Conservation (phyloP, 2,113 vertebrate species). For the Labeo catla region DNA sequence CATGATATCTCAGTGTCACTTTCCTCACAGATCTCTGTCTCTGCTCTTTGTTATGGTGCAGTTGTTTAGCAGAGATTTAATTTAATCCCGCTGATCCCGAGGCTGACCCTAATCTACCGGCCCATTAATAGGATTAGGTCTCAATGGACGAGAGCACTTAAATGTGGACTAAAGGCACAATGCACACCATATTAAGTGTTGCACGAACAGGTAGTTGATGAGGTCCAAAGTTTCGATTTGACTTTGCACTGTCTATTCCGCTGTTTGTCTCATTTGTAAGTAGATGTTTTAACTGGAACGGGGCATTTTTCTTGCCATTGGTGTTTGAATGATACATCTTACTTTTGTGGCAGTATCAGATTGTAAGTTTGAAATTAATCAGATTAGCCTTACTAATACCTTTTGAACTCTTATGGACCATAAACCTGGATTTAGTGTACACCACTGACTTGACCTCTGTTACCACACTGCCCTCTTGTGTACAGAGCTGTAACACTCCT, state of each 20-base stretch:
- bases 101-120: conserved; percentile 62
- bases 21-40: conserved; percentile 16
- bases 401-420: background rate
- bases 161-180: conserved; percentile 45
- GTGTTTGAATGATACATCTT: background rate
- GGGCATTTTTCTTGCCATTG: background rate
- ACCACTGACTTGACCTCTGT: background rate
- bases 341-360: background rate
- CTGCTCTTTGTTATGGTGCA: conserved; percentile 50
- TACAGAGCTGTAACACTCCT: background rate
- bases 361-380: background rate
- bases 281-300: background rate
- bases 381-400: background rate
- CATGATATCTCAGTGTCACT: background rate
- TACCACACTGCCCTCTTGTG: conserved; percentile 56
- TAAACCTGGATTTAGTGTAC: background rate
- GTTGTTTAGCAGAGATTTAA: conserved; percentile 54
- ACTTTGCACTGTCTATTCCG: background rate
- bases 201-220: background rate
- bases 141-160: conserved; percentile 52
- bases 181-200: conserved; percentile 36
- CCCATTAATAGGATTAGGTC: conserved; percentile 61
- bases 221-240: background rate
- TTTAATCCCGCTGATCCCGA: conserved; percentile 55
- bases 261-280: background rate